Percentiles rank a stretch among this genome's conserved stretches.
Evolutionary conservation across 2,797 vertebrate genomes (phyloP).

Genomic region (Rousettus madagascariensis): DNA sequence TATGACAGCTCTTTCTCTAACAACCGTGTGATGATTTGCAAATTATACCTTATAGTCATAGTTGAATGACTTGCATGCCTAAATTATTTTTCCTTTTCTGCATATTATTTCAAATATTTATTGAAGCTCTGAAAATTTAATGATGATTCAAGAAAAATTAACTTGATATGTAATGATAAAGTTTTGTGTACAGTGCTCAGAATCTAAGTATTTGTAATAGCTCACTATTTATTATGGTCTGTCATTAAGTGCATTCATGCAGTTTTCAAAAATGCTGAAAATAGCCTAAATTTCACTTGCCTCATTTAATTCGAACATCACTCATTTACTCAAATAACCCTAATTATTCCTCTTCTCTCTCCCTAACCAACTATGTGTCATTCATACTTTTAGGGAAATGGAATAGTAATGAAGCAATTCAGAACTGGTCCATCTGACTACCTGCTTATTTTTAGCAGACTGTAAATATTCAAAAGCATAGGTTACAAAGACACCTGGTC

Average conservation of each 20-base stretch:
- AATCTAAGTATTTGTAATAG: background rate
- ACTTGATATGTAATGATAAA: background rate
- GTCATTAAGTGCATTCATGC: background rate
- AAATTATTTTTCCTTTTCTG: background rate
- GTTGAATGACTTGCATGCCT: background rate
- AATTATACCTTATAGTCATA: background rate
- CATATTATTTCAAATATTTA: background rate
- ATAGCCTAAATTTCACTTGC: background rate
- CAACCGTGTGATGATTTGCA: background rate
- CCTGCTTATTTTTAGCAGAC: background rate
- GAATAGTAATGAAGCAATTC: background rate
- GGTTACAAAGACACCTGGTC: background rate
- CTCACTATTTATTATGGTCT: background rate
- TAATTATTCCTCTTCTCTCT: background rate
- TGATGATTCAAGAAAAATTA: background rate
- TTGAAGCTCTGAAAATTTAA: background rate
- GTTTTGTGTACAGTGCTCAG: background rate
- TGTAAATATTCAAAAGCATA: background rate
- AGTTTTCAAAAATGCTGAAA: background rate
- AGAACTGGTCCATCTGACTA: background rate
- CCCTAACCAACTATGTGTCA: background rate
- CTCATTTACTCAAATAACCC: background rate
- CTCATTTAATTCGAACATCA: background rate
- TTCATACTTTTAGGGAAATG: background rate
- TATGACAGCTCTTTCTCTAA: background rate